Evolutionary conservation across 2,797 vertebrate genomes (phyloP).

Genomic region (Gymnodraco acuticeps): DNA sequence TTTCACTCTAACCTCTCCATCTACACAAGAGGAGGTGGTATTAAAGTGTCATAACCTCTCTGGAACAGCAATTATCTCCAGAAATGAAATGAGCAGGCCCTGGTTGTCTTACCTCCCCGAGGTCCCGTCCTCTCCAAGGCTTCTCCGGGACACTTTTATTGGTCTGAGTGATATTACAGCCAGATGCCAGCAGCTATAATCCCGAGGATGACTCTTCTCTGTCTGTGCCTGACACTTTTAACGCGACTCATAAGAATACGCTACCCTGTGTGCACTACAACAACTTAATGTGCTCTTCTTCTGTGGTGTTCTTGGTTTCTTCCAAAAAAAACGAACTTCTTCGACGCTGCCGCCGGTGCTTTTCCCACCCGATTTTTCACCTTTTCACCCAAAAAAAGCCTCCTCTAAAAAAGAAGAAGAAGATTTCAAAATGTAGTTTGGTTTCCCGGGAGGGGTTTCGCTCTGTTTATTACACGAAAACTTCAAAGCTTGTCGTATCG

Average conservation of each 20-base stretch:
- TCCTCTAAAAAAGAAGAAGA: conserved; percentile 19
- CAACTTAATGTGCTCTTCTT: conserved; percentile 1
- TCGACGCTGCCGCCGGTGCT: conserved; percentile 35
- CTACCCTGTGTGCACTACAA: background rate
- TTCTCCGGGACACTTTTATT: conserved; percentile 27
- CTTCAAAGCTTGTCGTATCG: background rate
- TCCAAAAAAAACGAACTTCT: conserved; percentile 18
- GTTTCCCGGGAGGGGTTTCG: background rate
- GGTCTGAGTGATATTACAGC: background rate
- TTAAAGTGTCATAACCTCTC: conserved; percentile 17
- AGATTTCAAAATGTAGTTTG: conserved; percentile 29
- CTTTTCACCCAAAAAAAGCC: conserved; percentile 16
- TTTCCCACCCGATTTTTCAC: conserved; percentile 13
- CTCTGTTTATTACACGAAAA: background rate
- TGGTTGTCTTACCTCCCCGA: conserved; percentile 58
- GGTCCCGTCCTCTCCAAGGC: conserved; percentile 14
- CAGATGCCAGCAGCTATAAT: background rate
- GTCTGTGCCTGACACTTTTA: background rate
- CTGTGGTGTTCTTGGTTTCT: background rate
- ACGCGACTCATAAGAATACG: background rate
- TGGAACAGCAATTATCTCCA: background rate
- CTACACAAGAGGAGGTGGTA: background rate
- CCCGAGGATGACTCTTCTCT: conserved; percentile 8
- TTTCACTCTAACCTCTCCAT: background rate
- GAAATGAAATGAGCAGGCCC: conserved; percentile 1